Percentiles rank a stretch among this genome's conserved stretches.
phyloP scores from a whole-genome alignment of 2,113 vertebrate genomes.

The Rhagologus leucostigma region DNA sequence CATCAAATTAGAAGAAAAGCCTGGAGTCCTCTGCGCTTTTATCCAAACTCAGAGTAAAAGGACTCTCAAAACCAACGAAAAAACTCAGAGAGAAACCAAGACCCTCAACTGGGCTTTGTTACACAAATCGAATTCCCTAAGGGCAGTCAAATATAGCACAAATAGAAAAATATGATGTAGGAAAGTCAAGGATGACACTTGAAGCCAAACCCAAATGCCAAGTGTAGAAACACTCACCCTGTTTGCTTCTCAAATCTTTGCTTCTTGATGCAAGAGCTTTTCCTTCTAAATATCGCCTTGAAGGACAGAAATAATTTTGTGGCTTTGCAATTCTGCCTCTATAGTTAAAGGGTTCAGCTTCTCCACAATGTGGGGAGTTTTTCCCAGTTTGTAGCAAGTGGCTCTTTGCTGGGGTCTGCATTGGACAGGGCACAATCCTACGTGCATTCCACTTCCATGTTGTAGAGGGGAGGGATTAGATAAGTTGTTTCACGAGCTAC shows the following conservation, averaged over 20 bases:
- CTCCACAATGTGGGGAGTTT: background rate
- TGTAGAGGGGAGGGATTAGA: background rate
- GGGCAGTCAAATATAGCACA: background rate
- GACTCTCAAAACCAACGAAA: too few species aligned
- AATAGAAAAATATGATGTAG: background rate
- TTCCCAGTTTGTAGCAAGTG: background rate
- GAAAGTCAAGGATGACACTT: background rate
- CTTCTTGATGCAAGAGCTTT: background rate
- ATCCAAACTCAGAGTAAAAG: too few species aligned
- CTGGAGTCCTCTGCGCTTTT: too few species aligned
- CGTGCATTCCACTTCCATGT: background rate
- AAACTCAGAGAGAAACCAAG: too few species aligned
- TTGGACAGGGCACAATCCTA: background rate
- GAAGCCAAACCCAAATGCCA: background rate
- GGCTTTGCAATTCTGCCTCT: background rate
- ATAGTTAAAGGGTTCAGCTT: background rate
- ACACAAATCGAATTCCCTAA: background rate
- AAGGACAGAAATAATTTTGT: background rate
- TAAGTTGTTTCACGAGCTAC: background rate
- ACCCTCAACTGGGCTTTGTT: background rate
- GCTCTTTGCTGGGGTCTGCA: background rate
- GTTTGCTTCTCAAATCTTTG: background rate
- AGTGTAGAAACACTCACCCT: background rate
- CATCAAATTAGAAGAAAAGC: too few species aligned
- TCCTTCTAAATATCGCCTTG: background rate